Conservation (phyloP, 2,113 vertebrate genomes). For the Nothoprocta pentlandii region DNA sequence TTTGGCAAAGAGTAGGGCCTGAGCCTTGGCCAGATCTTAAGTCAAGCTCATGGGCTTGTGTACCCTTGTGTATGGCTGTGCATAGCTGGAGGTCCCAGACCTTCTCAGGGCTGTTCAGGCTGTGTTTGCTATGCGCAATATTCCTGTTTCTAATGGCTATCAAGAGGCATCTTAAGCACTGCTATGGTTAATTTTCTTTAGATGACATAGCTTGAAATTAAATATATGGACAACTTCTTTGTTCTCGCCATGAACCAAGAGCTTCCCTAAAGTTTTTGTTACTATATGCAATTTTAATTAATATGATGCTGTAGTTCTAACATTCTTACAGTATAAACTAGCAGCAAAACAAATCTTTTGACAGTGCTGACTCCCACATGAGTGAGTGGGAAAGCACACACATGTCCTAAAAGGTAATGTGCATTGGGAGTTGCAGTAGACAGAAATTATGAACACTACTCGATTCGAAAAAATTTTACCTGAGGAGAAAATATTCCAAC, state of each 20-base stretch:
- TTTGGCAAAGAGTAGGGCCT: not conserved
- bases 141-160: not conserved
- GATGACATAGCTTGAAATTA: not conserved
- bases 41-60: not conserved
- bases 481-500: not conserved
- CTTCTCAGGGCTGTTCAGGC: not conserved
- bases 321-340: not conserved
- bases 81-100: not conserved
- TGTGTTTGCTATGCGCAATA: not conserved
- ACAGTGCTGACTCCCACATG: not conserved
- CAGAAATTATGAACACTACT: not conserved
- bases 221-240: not conserved
- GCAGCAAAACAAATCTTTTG: not conserved
- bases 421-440: not conserved
- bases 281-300: constrained; percentile 19
- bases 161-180: not conserved
- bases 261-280: not conserved
- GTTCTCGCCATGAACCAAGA: not conserved
- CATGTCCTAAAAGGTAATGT: not conserved
- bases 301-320: not conserved
- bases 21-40: not conserved
- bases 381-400: not conserved
- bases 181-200: not conserved
- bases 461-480: not conserved
- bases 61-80: not conserved